Evolutionary conservation across 2,113 vertebrate species (phyloP), one percentile per base, ranked within the genome.

Genomic region (Dasyornis broadbenti): DNA sequence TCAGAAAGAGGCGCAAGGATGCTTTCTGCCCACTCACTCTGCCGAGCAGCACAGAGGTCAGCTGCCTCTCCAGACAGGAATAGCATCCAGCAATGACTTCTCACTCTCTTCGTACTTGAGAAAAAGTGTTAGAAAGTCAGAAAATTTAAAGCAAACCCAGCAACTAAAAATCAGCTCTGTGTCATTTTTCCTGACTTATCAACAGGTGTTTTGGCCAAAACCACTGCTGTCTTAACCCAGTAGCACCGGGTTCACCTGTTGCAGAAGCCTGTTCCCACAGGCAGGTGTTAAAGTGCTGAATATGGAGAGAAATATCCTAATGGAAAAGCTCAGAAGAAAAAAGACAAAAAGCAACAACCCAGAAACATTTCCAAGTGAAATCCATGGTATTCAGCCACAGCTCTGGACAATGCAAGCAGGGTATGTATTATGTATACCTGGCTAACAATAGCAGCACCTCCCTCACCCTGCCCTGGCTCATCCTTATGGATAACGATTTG

Each of bases 381-480:
- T 30, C 63, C 3, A 0, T 4, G 7, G 18, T 52, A 64, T 68
- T 86, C 78, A 77, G 60, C 21, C 56, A 21, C 3, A 0, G 28
- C 31, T 68, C 18, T 42, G 90, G 88, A 81, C 60, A 95, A 90
- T 15, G 17, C n/a, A 68, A 35, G 90, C 28, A 47, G 71, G 47
- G 70, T 61, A 61, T 22, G 23, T 76, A 91, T 94, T 86, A 86
- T 27, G 11, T 47, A 75, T 75, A 86, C 80, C 86, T 79, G 77
- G 37, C 76, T 89, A 89, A 92, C n/a, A 94, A 90, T 75, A 94
- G 28, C 40, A 56, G 76, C 85, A 88, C 68, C 87, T 82, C 78
- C 63, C 47, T 80, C 82, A 64, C 68, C 45, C 92, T 83, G 68
- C 79, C 82, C 5, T 10, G 79, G 42, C 87, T 86, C 6, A 5